Percentiles rank a stretch among this genome's conserved stretches.
Evolutionary conservation across 2,113 vertebrate species (phyloP).

Genomic region (rabbit (Oryctolagus cuniculus)): mOryCun1.1 NC_091434.1:316001-316500

Average conservation of each 20-base stretch:
- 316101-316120: no score
- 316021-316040: constrained; percentile 60
- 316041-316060: constrained; percentile 65
- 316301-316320: not conserved
- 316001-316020: constrained; percentile 76
- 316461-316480: no score
- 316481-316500: no score
- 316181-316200: not conserved
- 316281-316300: accelerated
- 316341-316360: not conserved
- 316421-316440: no score
- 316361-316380: not conserved
- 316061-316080: not conserved
- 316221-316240: accelerated
- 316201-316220: not conserved
- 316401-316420: not conserved
- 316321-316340: no score
- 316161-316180: not conserved
- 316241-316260: not conserved
- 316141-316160: no score
- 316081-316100: no score
- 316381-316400: not conserved
- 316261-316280: not conserved
- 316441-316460: no score
- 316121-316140: no score